Evolutionary conservation across 2,888 invertebrate genomes (phyloP).

Genomic region (Oscheius sp.): DNA sequence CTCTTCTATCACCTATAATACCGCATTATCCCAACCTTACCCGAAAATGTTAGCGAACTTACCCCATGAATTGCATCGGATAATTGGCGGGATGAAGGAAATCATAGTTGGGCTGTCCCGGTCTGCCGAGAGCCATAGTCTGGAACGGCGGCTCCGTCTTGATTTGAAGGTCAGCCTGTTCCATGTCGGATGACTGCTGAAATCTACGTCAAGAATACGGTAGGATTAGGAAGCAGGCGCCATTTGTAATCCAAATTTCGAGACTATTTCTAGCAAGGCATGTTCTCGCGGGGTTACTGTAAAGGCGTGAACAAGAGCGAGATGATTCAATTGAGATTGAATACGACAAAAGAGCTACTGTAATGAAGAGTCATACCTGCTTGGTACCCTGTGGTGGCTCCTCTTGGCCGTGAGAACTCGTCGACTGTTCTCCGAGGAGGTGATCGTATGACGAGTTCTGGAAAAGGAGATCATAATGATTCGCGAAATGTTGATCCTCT

Average conservation of each 20-base stretch:
- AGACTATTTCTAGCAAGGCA: not conserved
- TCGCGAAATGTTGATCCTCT: too few relatives aligned
- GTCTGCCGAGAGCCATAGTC: slow-evolving; percentile 14
- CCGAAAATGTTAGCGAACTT: not conserved
- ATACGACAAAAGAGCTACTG: slow-evolving; percentile 6
- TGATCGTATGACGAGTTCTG: slow-evolving; percentile 26
- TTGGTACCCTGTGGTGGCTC: not conserved
- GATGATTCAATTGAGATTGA: not conserved
- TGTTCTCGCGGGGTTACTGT: slow-evolving; percentile 11
- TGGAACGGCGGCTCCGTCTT: slow-evolving; percentile 33
- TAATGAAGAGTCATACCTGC: slow-evolving; percentile 10
- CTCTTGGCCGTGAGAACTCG: not conserved
- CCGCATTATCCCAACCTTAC: too few relatives aligned
- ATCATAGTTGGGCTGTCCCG: slow-evolving; percentile 25
- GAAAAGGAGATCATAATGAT: not conserved
- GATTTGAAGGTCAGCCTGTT: slow-evolving; percentile 32
- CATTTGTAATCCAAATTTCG: not conserved
- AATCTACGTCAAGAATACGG: slow-evolving; percentile 2
- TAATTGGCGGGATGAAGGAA: slow-evolving; percentile 31
- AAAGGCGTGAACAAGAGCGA: slow-evolving; percentile 7
- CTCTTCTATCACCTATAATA: too few relatives aligned
- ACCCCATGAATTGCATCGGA: slow-evolving; percentile 38
- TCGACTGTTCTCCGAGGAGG: slow-evolving; percentile 27
- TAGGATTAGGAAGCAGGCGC: slow-evolving; percentile 3
- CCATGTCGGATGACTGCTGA: slow-evolving; percentile 7